Evolutionary conservation across 1,140 invertebrate species (phyloP).

Genomic region (Gryllus bimaculatus): DNA sequence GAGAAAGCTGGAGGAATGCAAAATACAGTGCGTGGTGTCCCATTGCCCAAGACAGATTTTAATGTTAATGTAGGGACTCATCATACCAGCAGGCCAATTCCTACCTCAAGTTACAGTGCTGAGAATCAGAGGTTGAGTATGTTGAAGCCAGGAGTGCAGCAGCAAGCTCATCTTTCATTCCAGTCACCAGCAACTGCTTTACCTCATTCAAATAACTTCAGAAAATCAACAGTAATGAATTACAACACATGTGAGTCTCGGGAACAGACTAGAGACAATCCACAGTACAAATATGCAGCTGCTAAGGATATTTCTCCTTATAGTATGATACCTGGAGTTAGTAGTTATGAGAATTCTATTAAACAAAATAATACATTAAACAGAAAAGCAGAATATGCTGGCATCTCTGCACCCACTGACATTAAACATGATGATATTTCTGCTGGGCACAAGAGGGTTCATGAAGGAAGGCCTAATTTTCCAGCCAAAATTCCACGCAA

Average conservation of each 20-base stretch:
- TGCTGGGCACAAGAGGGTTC: constrained; percentile 12
- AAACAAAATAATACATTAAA: neutral
- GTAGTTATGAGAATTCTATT: neutral
- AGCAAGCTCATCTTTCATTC: neutral
- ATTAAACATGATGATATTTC: neutral
- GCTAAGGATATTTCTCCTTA: neutral
- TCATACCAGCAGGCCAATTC: neutral
- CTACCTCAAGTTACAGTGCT: neutral
- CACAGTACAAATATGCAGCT: neutral
- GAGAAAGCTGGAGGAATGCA: neutral
- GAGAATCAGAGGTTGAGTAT: neutral
- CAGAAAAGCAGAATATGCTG: neutral
- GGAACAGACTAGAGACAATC: neutral
- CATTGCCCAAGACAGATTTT: neutral
- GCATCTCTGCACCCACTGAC: neutral
- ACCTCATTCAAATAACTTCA: neutral
- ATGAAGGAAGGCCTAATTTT: constrained; percentile 23
- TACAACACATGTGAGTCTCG: too few species aligned
- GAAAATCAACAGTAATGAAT: neutral
- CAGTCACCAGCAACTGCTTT: neutral
- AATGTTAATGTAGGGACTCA: neutral
- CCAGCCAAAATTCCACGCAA: constrained; percentile 39
- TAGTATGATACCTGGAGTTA: neutral
- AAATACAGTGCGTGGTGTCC: neutral
- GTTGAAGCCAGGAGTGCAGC: neutral